Evolutionary conservation across 2,888 invertebrate species (phyloP).

Genomic region (Brassicogethes aeneus): DNA sequence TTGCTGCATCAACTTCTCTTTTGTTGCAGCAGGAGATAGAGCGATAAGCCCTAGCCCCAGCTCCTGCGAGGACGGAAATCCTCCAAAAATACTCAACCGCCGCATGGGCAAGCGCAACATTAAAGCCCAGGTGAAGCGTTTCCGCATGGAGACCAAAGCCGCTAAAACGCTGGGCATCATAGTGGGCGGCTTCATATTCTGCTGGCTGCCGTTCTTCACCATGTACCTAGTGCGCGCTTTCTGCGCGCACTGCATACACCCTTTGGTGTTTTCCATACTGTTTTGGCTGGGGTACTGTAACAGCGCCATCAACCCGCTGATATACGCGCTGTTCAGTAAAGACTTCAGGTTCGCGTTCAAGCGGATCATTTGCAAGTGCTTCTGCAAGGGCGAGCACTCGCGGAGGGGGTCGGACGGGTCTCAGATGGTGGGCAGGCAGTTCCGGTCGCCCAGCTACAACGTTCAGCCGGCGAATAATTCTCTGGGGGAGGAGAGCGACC

Average conservation of each 20-base stretch:
- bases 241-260: conserved; percentile 76
- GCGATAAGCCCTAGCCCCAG: conserved; percentile 44
- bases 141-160: conserved; percentile 93
- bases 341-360: conserved; percentile 94
- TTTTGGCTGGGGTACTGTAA: conserved; percentile 99
- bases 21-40: conserved; percentile 38
- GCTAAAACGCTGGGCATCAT: conserved; percentile 95
- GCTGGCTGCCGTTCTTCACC: conserved; percentile 96
- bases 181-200: conserved; percentile 92
- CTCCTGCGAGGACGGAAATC: conserved; percentile 31
- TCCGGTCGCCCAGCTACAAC: conserved; percentile 49
- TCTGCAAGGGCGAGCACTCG: conserved; percentile 51
- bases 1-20: no score
- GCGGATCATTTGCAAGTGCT: conserved; percentile 79
- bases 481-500: conserved; percentile 48
- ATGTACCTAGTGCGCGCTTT: conserved; percentile 87
- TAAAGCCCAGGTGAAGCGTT: conserved; percentile 84
- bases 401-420: conserved; percentile 51
- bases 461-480: conserved; percentile 44
- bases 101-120: conserved; percentile 84
- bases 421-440: conserved; percentile 42
- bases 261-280: conserved; percentile 78
- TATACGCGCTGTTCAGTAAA: conserved; percentile 90
- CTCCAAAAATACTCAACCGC: conserved; percentile 44
- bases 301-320: conserved; percentile 90